phyloP scores from a whole-genome alignment of 2,113 vertebrate genomes.

The Mohoua ochrocephala region DNA sequence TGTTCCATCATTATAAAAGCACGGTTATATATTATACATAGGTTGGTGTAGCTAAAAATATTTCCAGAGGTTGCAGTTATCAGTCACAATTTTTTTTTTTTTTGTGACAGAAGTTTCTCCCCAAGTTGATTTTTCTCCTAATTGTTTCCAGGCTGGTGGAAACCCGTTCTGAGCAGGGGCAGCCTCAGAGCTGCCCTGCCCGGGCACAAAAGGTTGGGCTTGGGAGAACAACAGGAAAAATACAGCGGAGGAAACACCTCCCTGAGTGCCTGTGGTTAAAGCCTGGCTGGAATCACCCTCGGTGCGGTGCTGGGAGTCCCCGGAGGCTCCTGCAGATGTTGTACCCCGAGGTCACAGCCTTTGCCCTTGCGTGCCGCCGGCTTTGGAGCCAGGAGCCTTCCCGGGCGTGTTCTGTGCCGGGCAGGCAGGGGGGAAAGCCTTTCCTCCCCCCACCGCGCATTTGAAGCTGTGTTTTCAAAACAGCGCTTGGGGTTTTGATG shows the following conservation, averaged over 20 bases:
- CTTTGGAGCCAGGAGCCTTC: not conserved
- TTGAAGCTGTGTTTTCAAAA: not conserved
- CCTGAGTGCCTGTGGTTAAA: not conserved
- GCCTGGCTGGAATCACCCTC: not conserved
- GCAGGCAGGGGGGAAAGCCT: not conserved
- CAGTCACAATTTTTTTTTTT: not conserved
- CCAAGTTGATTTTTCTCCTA: not conserved
- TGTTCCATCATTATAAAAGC: not conserved
- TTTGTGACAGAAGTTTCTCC: not conserved
- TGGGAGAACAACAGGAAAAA: not conserved
- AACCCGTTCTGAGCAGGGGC: not conserved
- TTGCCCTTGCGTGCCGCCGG: not conserved
- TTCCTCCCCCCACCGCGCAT: not conserved
- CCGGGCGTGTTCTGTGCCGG: not conserved
- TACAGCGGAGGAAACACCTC: rapidly evolving
- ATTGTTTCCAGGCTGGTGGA: not conserved
- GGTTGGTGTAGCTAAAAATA: not conserved
- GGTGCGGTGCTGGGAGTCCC: not conserved
- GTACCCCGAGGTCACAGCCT: not conserved
- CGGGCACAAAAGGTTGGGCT: rapidly evolving
- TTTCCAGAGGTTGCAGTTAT: not conserved
- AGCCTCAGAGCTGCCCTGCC: not conserved
- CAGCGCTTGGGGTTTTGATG: not conserved
- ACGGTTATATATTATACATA: not conserved
- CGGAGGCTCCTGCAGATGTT: not conserved